Evolutionary conservation across 2,888 invertebrate species (phyloP).

Genomic region (Philaethria dido): DNA sequence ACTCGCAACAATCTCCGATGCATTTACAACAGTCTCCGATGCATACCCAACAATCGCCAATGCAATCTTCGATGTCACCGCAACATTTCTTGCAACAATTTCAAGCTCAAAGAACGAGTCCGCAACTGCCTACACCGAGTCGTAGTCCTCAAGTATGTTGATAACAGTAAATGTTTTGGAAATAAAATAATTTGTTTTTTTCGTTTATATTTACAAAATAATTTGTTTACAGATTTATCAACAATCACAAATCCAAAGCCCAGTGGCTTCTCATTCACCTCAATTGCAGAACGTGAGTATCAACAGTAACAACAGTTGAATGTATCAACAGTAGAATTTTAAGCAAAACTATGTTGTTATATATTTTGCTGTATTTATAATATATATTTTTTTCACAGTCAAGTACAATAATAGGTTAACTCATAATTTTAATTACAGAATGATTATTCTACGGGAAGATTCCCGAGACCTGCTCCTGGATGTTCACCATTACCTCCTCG

Average conservation of each 20-base stretch:
- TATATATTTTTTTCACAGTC: no score
- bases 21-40: conserved; percentile 59
- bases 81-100: conserved; percentile 63
- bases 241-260: conserved; percentile 79
- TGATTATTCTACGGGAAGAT: conserved; percentile 69
- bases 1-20: conserved; percentile 58
- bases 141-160: conserved; percentile 73
- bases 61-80: conserved; percentile 57
- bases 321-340: no score
- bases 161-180: background rate
- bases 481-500: conserved; percentile 74
- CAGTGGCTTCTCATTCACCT: conserved; percentile 77
- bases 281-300: conserved; percentile 77
- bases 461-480: conserved; percentile 73
- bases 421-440: conserved; percentile 50
- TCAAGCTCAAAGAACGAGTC: conserved; percentile 77
- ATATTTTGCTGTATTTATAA: no score
- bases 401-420: background rate
- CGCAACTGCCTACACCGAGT: conserved; percentile 77
- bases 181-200: background rate
- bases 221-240: conserved; percentile 70
- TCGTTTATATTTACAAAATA: conserved; percentile 4
- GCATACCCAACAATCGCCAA: conserved; percentile 66
- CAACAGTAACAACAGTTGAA: no score
- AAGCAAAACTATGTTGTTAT: no score